Base-by-base conservation (phyloP, 1,140 invertebrate species). In the Bradynema listronoti region DNA sequence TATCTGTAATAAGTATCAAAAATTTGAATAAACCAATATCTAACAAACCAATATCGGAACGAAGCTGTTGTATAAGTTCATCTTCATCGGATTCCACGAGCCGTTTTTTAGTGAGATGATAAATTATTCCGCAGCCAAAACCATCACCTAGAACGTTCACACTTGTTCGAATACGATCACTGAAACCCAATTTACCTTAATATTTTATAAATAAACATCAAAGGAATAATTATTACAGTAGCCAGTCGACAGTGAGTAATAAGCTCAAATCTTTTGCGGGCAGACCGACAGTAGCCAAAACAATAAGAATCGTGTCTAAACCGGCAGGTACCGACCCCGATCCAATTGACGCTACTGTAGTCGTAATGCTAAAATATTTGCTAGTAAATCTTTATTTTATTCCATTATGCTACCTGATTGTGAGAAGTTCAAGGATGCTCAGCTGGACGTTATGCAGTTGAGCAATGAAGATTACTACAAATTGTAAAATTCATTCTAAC, bases 241-340 rank as follows among this genome's bases (percentile, higher is more conserved):
- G 82, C 91, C 91, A 96, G 81, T 95, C 91, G 14, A 94, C 88
- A 14, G 91, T 89, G 45, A 95, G 84, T 69, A 96, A 90, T 19
- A 92, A 83, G 14, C 87, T 87, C 16, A 94, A 86, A 77, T 94
- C 90, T 77, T 91, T 87, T 7, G 89, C 86, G 39, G 91, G 90
- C 49, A 96, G 81, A 33, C 90, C 90, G 51, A 95, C 88, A 4
- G 90, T 91, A 73, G 91, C 90, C 53, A 96, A 80, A 16, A 96
- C 91, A 86, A 96, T 93, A 27, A 94, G 88, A 89, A 95, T 92
- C 47, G 91, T 94, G 22, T 95, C 90, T 46, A 92, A 81, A 1
- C 90, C 90, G 32, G 91, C 90, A 0, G 92, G 92, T 65, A 96
- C 92, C 25, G 91, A 90, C 5, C 92, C 92, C 11, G 91, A 91